Base-by-base conservation (phyloP, 2,888 invertebrate species). In the Leuctra nigra region DNA sequence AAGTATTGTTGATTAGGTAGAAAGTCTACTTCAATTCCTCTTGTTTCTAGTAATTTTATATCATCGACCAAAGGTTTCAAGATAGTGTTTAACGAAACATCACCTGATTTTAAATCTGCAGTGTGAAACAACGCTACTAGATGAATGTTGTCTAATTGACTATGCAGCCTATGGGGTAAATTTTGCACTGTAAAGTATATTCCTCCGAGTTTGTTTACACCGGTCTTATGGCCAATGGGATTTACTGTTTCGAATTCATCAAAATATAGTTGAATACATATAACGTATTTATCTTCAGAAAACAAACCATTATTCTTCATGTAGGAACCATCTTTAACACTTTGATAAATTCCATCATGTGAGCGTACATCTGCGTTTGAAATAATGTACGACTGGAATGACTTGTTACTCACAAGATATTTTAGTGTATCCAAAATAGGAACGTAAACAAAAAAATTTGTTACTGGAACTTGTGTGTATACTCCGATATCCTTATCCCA, bases 231-330 rank as follows among this genome's bases (percentile, higher is more conserved):
- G 22, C 62, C 61, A 6, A 61, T 46, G 13, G 60, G 61, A 50
- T 62, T 62, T 11, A 50, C 59, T 1, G 56, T 54, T 33, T 61
- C 63, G 36, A 61, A 63, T 22, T 63, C 60, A 33, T 62, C 61
- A 39, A 39, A 61, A 53, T 35, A 59, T 13, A 58, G 6, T 18
- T 59, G 59, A 13, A 59, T 22, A 20, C 58, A 46, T 46, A 59
- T 20, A 11, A 52, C 52, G 22, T 53, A 46, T 20, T 57, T 33
- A 13, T 41, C n/a, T 1, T 23, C 22, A 29, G 14, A n/a, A 39
- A 50, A 58, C 7, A 58, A 47, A 29, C 39, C 24, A 14, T 38
- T 7, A 14, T 38, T 38, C 11, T n/a, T 38, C 4, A 38, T 9
- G 14, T 11, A 11, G 4, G 38, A 38, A 4, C 38, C 38, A 38